These are phyloP conservation scores for Pholis gunnellus DNA, from an alignment of 2,113 vertebrate genomes.

Conservation along the genomic window DNA sequence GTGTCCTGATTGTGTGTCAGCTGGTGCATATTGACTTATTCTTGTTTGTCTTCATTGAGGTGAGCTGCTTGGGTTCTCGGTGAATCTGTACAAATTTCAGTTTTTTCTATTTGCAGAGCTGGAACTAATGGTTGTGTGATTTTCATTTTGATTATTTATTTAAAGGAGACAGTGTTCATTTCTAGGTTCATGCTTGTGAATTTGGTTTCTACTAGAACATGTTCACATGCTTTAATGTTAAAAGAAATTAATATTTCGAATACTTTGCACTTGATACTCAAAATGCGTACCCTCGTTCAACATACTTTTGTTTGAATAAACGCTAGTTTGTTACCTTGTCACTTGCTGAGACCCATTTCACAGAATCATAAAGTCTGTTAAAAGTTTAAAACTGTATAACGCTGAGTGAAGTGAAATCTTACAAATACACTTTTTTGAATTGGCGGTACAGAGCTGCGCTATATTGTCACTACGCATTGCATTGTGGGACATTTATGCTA, in stretches of 20 bases:
- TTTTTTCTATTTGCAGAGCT: not conserved
- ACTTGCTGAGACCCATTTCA: too few species aligned
- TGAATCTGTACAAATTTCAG: not conserved
- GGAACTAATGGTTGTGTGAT: not conserved
- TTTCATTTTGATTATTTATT: not conserved
- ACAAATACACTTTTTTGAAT: too few species aligned
- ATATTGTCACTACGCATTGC: not conserved
- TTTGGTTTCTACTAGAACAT: not conserved
- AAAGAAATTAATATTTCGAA: too few species aligned
- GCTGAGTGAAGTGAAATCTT: too few species aligned
- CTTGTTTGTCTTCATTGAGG: conserved; percentile 29
- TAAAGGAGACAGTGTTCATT: not conserved
- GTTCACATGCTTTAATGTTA: not conserved
- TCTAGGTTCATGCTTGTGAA: too few species aligned
- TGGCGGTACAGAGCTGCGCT: not conserved
- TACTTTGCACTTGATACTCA: too few species aligned
- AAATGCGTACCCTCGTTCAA: too few species aligned
- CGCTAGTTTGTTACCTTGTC: too few species aligned
- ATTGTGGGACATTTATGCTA: not conserved
- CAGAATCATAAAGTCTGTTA: too few species aligned
- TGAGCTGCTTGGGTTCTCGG: conserved; percentile 5
- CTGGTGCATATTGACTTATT: conserved; percentile 36
- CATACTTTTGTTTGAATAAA: too few species aligned
- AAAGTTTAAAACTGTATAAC: too few species aligned
- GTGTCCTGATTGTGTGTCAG: conserved; percentile 12